These are phyloP conservation scores for Gadopsis marmoratus DNA, from an alignment of 2,797 vertebrate species.

Conservation along the genomic window DNA sequence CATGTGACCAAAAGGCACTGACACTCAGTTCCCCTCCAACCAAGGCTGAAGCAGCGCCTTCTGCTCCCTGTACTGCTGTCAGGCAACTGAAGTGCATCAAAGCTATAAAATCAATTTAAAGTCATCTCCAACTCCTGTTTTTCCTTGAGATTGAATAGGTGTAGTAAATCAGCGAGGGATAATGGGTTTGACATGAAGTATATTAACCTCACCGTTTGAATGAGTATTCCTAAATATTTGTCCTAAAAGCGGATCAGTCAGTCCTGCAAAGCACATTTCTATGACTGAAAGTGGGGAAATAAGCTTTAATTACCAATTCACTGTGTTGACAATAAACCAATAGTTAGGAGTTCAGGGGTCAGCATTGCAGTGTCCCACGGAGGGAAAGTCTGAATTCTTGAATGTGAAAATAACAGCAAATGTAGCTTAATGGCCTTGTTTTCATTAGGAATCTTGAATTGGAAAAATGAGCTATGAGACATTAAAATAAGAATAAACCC, in stretches of 20 bases:
- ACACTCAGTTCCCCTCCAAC: conserved; percentile 11
- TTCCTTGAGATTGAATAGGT: neutral
- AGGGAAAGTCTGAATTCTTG: neutral
- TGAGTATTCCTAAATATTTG: neutral
- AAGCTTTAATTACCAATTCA: conserved; percentile 3
- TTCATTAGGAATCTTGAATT: neutral
- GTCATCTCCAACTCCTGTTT: neutral
- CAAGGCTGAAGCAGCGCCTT: neutral
- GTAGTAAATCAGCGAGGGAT: neutral
- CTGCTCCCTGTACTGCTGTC: too few species aligned
- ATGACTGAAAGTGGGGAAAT: neutral
- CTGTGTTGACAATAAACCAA: conserved; percentile 12
- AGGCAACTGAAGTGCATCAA: neutral
- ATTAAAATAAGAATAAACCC: neutral
- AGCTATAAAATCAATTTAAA: conserved; percentile 14
- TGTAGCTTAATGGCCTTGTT: neutral
- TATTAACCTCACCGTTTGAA: neutral
- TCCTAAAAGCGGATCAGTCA: neutral
- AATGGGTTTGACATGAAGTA: neutral
- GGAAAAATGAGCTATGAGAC: neutral
- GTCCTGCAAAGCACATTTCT: neutral
- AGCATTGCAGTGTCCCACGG: neutral
- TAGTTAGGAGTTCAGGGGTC: neutral
- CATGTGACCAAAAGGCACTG: conserved; percentile 61
- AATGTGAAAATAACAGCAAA: neutral